Evolutionary conservation across 2,888 invertebrate species (phyloP).

Genomic region (Aelia acuminata): DNA sequence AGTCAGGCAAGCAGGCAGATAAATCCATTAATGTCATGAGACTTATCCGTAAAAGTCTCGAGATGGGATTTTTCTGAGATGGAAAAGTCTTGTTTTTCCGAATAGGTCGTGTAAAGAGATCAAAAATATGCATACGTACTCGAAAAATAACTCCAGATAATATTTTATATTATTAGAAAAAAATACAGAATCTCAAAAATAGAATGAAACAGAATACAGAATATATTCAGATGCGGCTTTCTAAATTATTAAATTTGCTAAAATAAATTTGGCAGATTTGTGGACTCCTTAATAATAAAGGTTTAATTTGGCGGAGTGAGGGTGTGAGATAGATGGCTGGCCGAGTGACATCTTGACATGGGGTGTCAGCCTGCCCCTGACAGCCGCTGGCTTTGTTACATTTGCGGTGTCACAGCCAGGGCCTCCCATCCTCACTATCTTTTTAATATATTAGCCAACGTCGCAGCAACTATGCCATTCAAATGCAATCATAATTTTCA

Average conservation of each 20-base stretch:
- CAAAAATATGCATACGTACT: too few species aligned
- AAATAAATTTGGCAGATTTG: not conserved
- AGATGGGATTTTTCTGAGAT: too few species aligned
- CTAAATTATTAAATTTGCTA: not conserved
- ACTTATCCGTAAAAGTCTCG: too few species aligned
- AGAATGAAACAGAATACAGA: too few species aligned
- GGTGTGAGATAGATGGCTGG: slow-evolving; percentile 27
- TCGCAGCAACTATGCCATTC: not conserved
- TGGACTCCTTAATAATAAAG: not conserved
- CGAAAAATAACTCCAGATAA: too few species aligned
- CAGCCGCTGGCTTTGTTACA: slow-evolving; percentile 30
- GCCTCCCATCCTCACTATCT: not conserved
- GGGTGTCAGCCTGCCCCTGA: slow-evolving; percentile 24
- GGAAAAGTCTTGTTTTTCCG: too few species aligned
- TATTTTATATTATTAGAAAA: too few species aligned
- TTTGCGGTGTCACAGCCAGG: slow-evolving; percentile 26
- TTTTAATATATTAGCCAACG: not conserved
- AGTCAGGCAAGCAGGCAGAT: too few species aligned
- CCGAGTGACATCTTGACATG: slow-evolving; percentile 19
- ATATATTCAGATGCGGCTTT: not conserved
- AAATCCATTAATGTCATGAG: too few species aligned
- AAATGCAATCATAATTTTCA: not conserved
- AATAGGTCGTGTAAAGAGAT: too few species aligned
- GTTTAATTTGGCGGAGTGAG: slow-evolving; percentile 14
- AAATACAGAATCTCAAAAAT: too few species aligned